Base-by-base conservation (phyloP, 1,140 invertebrate genomes). In the Arctopsyche grandis region DNA sequence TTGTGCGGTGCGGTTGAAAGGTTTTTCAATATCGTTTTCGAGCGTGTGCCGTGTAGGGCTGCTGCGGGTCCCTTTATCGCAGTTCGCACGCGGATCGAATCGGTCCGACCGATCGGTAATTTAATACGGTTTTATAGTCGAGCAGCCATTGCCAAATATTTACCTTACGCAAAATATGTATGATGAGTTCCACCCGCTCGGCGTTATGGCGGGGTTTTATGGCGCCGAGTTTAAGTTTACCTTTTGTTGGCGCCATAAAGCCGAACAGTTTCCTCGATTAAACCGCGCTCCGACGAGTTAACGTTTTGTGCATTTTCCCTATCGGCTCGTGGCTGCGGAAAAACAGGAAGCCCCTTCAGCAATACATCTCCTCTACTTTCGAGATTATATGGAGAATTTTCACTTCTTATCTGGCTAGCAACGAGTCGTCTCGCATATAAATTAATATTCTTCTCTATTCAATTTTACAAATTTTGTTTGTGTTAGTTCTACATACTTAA, bases 211-310 rank as follows among this genome's bases (percentile, higher is more conserved):
- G 69, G 16, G 69, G 63, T 66, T 66, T 52, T 26, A 74, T 74
- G 46, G 52, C 46, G 56, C 24, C 74, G 74, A 76, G 29, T 76
- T 63, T 76, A 76, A 76, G 29, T 76, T 63, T 76, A 76, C 74
- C 74, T 76, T 66, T 76, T 63, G 74, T 76, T 29, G 74, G 74
- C 24, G 74, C 56, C 58, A 76, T 76, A 76, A 76, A 76, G 74
- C 74, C 56, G 56, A 76, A 38, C 24, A 76, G 74, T 76, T 63
- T 76, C 74, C 74, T 63, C 74, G 74, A 76, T 76, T 63, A 63
- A 76, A 52, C 74, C 29, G 71, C 46, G 19, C 21, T 12, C 46
- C 24, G 29, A 12, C 70, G 48, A 58, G 46, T 48, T 71, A 46
- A 46, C 38, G 43, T 38, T 71, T 19, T n/a, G 43, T 71, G 69